Base-by-base conservation (phyloP, 2,888 invertebrate species). In the Torymus tubicola region DNA sequence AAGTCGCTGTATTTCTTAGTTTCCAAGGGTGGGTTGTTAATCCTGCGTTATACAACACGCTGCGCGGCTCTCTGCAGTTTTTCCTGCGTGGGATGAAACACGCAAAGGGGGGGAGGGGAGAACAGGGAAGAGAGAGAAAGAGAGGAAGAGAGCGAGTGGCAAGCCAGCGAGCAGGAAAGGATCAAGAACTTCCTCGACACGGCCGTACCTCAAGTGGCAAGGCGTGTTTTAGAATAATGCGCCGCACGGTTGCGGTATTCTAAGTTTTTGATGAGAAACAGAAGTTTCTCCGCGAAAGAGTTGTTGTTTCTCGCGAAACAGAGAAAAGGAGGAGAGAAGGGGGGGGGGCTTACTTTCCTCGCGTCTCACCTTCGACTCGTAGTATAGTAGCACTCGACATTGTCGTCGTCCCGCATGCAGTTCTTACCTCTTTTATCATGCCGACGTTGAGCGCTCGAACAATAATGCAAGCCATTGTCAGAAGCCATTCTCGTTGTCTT, bases 181-280 rank as follows among this genome's bases (percentile, higher is more conserved):
- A 83, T 83, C 83, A 80, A 81, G 82, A 83, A 83, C 78, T 83
- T 83, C 80, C 78, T 80, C 81, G 80, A 78, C 80, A 79, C 50
- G 69, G 72, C 69, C 71, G 72, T 82, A 79, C 53, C 76, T 81
- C 83, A 80, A 83, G 83, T 80, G 81, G 72, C 16, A 80, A 82
- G 80, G 69, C 78, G 64, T 78, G 81, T 83, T 83, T 83, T 42
- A 71, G 81, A 82, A 82, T 79, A 82, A 83, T 78, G 78, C 78
- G 21, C 63, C 64, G 52, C 67, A 42, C 63, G 58, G 24, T 42
- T 70, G 69, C 65, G 31, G 53, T 67, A 24, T 63, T 68, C 61
- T 24, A 83, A 82, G 64, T 81, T 83, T 83, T 82, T 81, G 81
- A 82, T 80, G 80, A 83, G 81, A 78, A 81, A 75, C 82, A 81